These are phyloP conservation scores for Brevimyrus niger DNA, from an alignment of 2,113 vertebrate genomes.

Conservation along the genomic window DNA sequence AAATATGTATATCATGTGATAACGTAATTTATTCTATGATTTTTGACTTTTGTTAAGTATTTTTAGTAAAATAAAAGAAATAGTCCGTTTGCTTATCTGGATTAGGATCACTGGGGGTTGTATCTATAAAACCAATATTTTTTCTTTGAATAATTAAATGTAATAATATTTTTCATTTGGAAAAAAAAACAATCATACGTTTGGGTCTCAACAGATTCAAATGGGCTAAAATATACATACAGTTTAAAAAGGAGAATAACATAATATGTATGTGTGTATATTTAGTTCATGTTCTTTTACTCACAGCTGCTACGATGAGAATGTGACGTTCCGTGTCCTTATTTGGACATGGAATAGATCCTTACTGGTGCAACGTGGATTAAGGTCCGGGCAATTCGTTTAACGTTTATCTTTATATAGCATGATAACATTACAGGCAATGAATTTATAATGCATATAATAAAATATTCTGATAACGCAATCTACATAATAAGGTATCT, in stretches of 20 bases:
- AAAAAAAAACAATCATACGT: background rate
- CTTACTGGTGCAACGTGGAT: slow-evolving; percentile 42
- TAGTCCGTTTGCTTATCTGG: background rate
- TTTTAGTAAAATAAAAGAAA: background rate
- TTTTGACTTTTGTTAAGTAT: background rate
- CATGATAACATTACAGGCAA: background rate
- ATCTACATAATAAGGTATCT: background rate
- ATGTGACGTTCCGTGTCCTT: slow-evolving; percentile 43
- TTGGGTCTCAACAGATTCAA: background rate
- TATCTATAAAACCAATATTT: background rate
- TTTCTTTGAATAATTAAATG: background rate
- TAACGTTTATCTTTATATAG: background rate
- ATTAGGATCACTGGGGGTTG: background rate
- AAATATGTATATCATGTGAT: background rate
- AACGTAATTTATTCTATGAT: background rate
- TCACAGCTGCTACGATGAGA: slow-evolving; percentile 39
- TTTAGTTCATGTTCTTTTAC: slow-evolving; percentile 8
- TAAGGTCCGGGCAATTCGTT: slow-evolving; percentile 35
- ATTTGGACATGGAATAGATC: slow-evolving; percentile 45
- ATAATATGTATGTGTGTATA: background rate
- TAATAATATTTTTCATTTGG: background rate
- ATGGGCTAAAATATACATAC: background rate
- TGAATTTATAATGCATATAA: background rate
- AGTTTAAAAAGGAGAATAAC: background rate
- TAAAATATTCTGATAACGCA: background rate